phyloP scores from a whole-genome alignment of 2,888 invertebrate genomes.

The Brachycybe producta region DNA sequence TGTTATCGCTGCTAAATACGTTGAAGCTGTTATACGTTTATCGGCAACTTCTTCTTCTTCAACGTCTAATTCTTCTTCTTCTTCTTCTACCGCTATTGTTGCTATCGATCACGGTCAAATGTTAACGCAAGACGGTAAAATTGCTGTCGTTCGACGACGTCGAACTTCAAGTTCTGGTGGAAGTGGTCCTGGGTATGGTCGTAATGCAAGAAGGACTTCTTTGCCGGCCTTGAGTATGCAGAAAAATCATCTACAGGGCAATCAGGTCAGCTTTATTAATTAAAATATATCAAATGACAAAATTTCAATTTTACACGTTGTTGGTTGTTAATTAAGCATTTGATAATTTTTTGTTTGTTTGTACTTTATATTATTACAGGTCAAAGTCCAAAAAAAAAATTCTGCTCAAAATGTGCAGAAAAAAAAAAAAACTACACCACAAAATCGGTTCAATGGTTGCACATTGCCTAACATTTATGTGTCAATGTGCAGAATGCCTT shows the following conservation, averaged over 20 bases:
- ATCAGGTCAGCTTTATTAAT: constrained; percentile 24
- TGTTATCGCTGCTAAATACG: constrained; percentile 32
- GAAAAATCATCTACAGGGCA: constrained; percentile 25
- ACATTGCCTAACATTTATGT: no score
- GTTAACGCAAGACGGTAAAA: constrained; percentile 27
- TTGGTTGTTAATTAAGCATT: no score
- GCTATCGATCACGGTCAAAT: background rate
- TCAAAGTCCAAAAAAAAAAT: background rate
- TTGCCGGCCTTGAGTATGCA: constrained; percentile 30
- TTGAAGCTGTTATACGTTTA: constrained; percentile 30
- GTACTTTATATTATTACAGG: no score
- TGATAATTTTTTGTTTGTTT: background rate
- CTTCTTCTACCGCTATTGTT: no score
- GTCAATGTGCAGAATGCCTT: no score
- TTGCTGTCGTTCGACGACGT: constrained; percentile 31
- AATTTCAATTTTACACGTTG: no score
- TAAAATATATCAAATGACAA: no score
- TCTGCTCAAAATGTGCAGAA: no score
- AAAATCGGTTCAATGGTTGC: no score
- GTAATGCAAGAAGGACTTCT: constrained; percentile 32
- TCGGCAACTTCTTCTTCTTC: background rate
- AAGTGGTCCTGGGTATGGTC: constrained; percentile 24
- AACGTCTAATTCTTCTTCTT: constrained; percentile 24
- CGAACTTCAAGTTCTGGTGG: constrained; percentile 31
- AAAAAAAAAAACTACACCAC: no score